Conservation (phyloP, 2,888 invertebrate species). For the Parascotia fuliginaria region DNA sequence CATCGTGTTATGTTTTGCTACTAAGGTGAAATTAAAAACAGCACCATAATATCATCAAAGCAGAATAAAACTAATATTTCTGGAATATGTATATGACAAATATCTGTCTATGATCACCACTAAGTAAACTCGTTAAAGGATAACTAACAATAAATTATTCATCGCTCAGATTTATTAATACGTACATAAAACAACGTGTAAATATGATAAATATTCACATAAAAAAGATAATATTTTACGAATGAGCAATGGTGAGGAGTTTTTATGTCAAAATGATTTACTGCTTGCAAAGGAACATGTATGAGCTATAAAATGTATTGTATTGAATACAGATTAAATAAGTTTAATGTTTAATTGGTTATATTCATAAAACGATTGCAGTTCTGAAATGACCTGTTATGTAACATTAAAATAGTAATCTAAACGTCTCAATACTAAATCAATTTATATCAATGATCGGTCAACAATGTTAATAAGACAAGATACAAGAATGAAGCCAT, state of each 20-base stretch:
- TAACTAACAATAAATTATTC: slow-evolving; percentile 18
- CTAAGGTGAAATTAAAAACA: no score
- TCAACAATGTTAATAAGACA: slow-evolving; percentile 63
- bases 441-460: slow-evolving; percentile 62
- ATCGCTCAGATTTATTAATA: slow-evolving; percentile 30
- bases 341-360: background rate
- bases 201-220: slow-evolving; percentile 26
- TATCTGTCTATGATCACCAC: background rate
- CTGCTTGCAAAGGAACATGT: slow-evolving; percentile 5
- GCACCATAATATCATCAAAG: no score
- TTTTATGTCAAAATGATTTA: slow-evolving; percentile 27
- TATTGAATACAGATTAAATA: background rate
- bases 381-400: slow-evolving; percentile 30
- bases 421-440: slow-evolving; percentile 50
- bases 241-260: slow-evolving; percentile 19
- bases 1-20: no score
- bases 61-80: background rate
- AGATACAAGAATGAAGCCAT: slow-evolving; percentile 69
- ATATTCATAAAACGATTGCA: slow-evolving; percentile 6
- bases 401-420: slow-evolving; percentile 47
- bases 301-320: slow-evolving; percentile 2
- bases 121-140: slow-evolving; percentile 1
- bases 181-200: slow-evolving; percentile 27
- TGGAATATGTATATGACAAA: no score
- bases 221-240: slow-evolving; percentile 23